These are phyloP conservation scores for Noctua janthe DNA, from an alignment of 2,888 invertebrate genomes.

Conservation along the genomic window DNA sequence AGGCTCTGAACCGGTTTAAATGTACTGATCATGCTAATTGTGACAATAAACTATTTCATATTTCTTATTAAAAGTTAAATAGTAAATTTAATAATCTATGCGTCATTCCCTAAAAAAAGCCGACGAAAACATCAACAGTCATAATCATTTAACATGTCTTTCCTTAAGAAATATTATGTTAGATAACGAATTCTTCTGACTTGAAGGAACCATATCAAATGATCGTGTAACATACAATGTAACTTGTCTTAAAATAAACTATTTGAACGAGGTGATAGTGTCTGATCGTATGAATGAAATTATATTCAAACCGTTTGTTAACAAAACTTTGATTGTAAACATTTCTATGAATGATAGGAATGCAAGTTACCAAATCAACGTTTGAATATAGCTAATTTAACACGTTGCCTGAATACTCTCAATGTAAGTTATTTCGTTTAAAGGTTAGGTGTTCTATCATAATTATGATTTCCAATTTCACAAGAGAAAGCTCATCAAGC, in stretches of 20 bases:
- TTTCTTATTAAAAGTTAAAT: too few species aligned
- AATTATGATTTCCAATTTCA: constrained; percentile 13
- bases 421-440: neutral
- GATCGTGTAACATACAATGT: constrained; percentile 2
- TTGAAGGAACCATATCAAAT: constrained; percentile 13
- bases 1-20: too few species aligned
- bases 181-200: constrained; percentile 13
- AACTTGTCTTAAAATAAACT: constrained; percentile 38
- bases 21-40: too few species aligned
- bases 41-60: too few species aligned
- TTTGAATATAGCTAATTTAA: neutral
- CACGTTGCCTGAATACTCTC: neutral
- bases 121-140: neutral
- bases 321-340: neutral
- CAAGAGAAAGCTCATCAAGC: constrained; percentile 28
- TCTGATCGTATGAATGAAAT: constrained; percentile 33
- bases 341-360: neutral
- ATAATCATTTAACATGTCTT: neutral
- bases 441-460: neutral
- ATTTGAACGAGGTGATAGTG: constrained; percentile 24
- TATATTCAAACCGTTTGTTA: neutral
- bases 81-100: neutral
- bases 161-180: neutral
- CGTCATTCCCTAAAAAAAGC: neutral
- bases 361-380: neutral